These are phyloP conservation scores for Lepidocyrtinus sp. DNA, from an alignment of 2,888 invertebrate genomes.

Conservation along the genomic window DNA sequence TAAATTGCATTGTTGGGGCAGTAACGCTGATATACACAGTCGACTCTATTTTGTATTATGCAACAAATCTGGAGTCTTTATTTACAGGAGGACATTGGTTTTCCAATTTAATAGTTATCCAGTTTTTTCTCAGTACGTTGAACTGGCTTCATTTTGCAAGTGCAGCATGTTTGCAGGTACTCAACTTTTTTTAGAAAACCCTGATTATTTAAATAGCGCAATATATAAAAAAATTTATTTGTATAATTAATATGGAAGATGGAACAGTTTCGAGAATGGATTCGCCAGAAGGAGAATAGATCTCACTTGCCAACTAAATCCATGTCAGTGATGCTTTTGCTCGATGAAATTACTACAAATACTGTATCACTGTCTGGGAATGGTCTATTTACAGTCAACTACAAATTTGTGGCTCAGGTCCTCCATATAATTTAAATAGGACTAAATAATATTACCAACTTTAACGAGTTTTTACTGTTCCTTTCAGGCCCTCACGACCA, in stretches of 20 bases:
- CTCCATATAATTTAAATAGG: no score
- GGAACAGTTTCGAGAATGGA: constrained; percentile 42
- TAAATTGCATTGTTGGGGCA: constrained; percentile 19
- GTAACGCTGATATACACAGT: constrained; percentile 29
- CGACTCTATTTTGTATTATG: constrained; percentile 40
- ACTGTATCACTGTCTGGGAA: constrained; percentile 34
- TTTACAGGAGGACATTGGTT: constrained; percentile 36
- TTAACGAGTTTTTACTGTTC: no score
- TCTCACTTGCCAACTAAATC: constrained; percentile 18
- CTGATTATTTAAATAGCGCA: no score
- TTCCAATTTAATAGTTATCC: constrained; percentile 18
- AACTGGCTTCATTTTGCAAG: constrained; percentile 41
- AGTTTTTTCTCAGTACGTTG: constrained; percentile 15
- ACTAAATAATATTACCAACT: no score
- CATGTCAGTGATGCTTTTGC: constrained; percentile 21
- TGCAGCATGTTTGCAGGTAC: constrained; percentile 33
- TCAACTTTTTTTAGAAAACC: no score
- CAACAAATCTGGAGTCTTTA: constrained; percentile 26
- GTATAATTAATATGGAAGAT: constrained; percentile 33
- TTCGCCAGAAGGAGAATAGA: constrained; percentile 20
- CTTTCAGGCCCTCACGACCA: constrained; percentile 30
- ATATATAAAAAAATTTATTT: no score
- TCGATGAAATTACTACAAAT: constrained; percentile 37
- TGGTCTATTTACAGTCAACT: constrained; percentile 38
- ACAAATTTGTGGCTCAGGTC: constrained; percentile 48